Base-by-base conservation (phyloP, 2,888 invertebrate species). In the Pristionchus mayeri region DNA sequence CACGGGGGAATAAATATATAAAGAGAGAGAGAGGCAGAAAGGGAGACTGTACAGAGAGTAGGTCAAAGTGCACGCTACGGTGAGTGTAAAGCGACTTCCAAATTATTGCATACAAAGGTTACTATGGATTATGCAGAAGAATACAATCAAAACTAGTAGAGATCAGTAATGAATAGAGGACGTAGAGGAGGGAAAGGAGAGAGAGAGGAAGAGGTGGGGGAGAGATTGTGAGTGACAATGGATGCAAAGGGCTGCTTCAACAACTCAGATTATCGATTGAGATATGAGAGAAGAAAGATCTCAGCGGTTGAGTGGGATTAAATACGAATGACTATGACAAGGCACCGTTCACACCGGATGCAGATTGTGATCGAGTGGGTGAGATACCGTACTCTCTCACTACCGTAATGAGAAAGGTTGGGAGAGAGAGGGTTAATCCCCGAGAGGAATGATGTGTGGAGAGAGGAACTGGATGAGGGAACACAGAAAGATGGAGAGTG, bases 301-400 rank as follows among this genome's bases (percentile, higher is more conserved):
- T 40, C 16, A 71, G 21, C 71, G 71, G 44, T 9, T 16, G 71
- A 71, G 37, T 37, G 40, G n/a, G 71, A 7, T 40, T 71, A 71
- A 71, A 44, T 37, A 71, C 71, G 37, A 71, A 71, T 63, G 71
- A 54, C 54, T 21, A 54, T 54, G 54, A 71, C 71, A 71, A 71
- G 71, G 40, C 71, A 71, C 71, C 71, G n/a, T 40, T n/a, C 37
- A 37, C n/a, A 71, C 40, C 71, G 40, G 71, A 71, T n/a, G 60
- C 24, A 34, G 34, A 71, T 71, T 63, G 71, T 40, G 40, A 71
- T 30, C 71, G 71, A 40, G 63, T 30, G 63, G 30, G n/a, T 21
- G 71, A 71, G 71, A 71, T 71, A 71, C 71, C 71, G 71, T 71
- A 71, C 71, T n/a, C 71, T 71, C 40, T 71, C 71, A 71, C 71